Evolutionary conservation across 1,140 invertebrate species (phyloP).

Genomic region (Chrysomallon squamiferum): DNA sequence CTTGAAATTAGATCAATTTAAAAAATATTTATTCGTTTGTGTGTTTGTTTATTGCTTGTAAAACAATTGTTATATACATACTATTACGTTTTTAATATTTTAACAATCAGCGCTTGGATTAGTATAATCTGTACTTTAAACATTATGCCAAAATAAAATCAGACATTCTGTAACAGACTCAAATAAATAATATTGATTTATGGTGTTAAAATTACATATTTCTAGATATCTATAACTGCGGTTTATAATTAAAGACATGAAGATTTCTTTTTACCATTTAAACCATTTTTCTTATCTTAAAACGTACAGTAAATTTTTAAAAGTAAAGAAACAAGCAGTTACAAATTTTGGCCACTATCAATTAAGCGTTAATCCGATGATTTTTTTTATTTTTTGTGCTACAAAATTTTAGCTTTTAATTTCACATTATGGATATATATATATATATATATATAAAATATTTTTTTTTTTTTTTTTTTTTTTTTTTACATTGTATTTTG

Average conservation of each 20-base stretch:
- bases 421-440: too few relatives aligned
- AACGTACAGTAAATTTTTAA: too few relatives aligned
- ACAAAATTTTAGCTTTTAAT: too few relatives aligned
- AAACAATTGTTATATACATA: background rate
- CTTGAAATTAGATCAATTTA: background rate
- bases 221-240: background rate
- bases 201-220: background rate
- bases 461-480: too few relatives aligned
- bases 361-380: background rate
- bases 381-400: too few relatives aligned
- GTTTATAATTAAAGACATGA: too few relatives aligned
- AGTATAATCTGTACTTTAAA: background rate
- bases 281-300: too few relatives aligned
- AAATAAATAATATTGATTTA: background rate
- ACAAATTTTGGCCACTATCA: constrained; percentile 68
- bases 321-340: background rate
- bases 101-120: background rate
- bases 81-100: background rate
- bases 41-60: background rate
- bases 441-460: too few relatives aligned
- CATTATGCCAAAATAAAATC: too few relatives aligned
- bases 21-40: background rate
- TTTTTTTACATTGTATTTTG: too few relatives aligned
- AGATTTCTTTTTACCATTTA: too few relatives aligned
- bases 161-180: too few relatives aligned